These are phyloP conservation scores for Electrophaes corylata DNA, from an alignment of 2,888 invertebrate genomes.

Conservation along the genomic window DNA sequence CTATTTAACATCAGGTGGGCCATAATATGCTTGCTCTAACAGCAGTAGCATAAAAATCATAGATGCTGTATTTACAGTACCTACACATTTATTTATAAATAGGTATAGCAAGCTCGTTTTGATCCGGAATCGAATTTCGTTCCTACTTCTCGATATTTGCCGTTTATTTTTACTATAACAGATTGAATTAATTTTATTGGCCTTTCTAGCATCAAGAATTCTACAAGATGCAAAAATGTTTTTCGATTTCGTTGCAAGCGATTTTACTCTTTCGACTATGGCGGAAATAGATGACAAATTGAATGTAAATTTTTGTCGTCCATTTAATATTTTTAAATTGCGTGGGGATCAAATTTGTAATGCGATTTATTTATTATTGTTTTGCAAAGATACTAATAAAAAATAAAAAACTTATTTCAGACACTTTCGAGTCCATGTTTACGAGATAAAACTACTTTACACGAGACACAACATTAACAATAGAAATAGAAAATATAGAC, in stretches of 20 bases:
- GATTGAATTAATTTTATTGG: slow-evolving; percentile 43
- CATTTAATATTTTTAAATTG: not conserved
- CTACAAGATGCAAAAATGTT: slow-evolving; percentile 32
- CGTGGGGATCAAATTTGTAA: too few relatives aligned
- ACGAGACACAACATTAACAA: too few relatives aligned
- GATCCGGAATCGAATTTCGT: slow-evolving; percentile 35
- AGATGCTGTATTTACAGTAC: not conserved
- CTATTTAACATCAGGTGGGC: too few relatives aligned
- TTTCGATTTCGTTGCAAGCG: slow-evolving; percentile 24
- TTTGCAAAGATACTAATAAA: too few relatives aligned
- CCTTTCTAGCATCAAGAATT: slow-evolving; percentile 25
- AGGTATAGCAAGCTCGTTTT: slow-evolving; percentile 21
- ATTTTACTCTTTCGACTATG: slow-evolving; percentile 16
- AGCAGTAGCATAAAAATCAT: not conserved
- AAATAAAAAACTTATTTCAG: too few relatives aligned
- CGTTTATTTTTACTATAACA: slow-evolving; percentile 42
- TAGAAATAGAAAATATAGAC: too few relatives aligned
- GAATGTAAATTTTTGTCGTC: not conserved
- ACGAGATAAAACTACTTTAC: too few relatives aligned
- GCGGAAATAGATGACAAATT: not conserved
- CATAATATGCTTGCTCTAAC: too few relatives aligned
- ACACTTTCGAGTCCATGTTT: too few relatives aligned
- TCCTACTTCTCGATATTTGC: slow-evolving; percentile 34
- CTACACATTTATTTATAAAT: not conserved
- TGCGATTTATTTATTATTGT: too few relatives aligned